phyloP scores from a whole-genome alignment of 2,113 vertebrate species.

The Aythya baeri region DNA sequence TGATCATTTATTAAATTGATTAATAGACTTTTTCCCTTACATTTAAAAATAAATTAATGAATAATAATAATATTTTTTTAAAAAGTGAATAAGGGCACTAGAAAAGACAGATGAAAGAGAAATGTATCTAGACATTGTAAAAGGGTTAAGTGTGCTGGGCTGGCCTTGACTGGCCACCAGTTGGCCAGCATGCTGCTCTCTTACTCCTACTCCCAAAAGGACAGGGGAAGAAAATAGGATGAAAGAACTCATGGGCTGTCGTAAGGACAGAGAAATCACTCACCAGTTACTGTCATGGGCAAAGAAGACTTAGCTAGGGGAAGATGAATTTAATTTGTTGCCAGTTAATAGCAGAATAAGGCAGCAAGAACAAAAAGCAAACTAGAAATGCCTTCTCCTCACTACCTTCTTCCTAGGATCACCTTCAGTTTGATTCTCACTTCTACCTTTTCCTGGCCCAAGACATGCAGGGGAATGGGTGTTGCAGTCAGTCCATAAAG shows the following conservation, averaged over 20 bases:
- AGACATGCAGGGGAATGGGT: background rate
- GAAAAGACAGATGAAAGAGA: background rate
- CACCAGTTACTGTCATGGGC: background rate
- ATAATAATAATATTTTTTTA: background rate
- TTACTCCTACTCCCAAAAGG: background rate
- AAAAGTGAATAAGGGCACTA: background rate
- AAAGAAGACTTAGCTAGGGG: background rate
- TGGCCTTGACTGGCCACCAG: background rate
- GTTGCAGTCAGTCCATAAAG: background rate
- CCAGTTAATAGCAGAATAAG: background rate
- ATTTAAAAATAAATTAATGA: background rate
- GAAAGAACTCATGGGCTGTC: background rate
- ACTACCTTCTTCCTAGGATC: background rate
- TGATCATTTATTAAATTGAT: background rate
- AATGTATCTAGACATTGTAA: background rate
- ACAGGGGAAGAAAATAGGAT: background rate
- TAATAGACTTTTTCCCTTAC: background rate
- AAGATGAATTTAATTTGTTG: background rate
- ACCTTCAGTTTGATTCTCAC: background rate
- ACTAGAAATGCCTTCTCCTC: rapidly evolving
- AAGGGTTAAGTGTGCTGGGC: background rate
- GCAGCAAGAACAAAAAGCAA: background rate
- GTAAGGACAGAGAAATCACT: background rate
- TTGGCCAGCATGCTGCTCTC: background rate
- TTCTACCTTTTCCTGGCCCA: background rate